These are phyloP conservation scores for Coenonympha glycerion DNA, from an alignment of 2,888 invertebrate genomes.

Conservation along the genomic window DNA sequence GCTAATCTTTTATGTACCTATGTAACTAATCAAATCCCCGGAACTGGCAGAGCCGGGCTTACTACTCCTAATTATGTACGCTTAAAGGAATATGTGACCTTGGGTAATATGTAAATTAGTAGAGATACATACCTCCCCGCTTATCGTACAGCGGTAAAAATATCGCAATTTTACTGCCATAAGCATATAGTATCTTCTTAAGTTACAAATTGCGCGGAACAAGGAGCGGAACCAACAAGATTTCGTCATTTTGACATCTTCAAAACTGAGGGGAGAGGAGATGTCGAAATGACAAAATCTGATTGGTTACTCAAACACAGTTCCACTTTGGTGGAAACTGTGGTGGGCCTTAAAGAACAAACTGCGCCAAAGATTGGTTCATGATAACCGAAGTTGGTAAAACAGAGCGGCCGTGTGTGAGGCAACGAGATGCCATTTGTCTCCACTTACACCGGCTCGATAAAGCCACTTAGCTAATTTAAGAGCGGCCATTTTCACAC, in stretches of 20 bases:
- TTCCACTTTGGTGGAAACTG: too few species aligned
- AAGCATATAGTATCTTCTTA: too few species aligned
- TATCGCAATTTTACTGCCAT: too few species aligned
- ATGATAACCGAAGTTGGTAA: background rate
- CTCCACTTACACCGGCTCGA: conserved; percentile 40
- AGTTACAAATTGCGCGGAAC: too few species aligned
- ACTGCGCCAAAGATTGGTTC: too few species aligned
- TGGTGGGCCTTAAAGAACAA: too few species aligned
- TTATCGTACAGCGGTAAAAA: background rate
- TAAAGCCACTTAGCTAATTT: conserved; percentile 56
- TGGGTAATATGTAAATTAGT: background rate
- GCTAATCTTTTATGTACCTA: too few species aligned
- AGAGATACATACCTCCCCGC: background rate
- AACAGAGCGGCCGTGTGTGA: conserved; percentile 14
- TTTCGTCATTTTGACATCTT: too few species aligned
- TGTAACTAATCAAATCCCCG: conserved; percentile 7
- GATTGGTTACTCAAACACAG: too few species aligned
- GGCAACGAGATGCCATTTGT: conserved; percentile 42
- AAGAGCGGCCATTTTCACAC: conserved; percentile 47
- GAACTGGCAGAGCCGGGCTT: background rate
- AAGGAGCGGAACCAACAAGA: too few species aligned
- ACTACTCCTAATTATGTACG: background rate
- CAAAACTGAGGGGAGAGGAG: too few species aligned
- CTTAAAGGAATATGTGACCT: background rate
- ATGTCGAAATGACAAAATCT: too few species aligned